A percentile compares a stretch with the other conserved stretches of the same genome.
Conservation (phyloP, 2,888 invertebrate genomes). For the Pristionchus fissidentatus region DNA sequence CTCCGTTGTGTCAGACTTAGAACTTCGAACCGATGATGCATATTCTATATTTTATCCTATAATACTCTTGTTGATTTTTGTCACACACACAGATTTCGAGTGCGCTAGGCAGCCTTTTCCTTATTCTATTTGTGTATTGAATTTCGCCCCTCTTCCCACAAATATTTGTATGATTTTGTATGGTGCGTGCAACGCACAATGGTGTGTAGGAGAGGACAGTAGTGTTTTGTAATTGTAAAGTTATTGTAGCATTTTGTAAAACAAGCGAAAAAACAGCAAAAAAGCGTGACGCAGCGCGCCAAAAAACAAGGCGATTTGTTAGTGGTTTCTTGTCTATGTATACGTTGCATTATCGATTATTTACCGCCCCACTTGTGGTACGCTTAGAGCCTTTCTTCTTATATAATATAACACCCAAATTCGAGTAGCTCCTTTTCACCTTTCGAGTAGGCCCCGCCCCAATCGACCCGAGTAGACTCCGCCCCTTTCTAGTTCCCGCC, state of each 20-base stretch:
- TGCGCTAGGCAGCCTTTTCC: no score
- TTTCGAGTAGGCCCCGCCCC: slow-evolving; percentile 11
- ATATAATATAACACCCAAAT: slow-evolving; percentile 23
- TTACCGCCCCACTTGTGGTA: slow-evolving; percentile 19
- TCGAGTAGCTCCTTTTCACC: slow-evolving; percentile 5
- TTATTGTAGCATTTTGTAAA: slow-evolving; percentile 38
- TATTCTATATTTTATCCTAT: no score
- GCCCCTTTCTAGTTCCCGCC: slow-evolving; percentile 15
- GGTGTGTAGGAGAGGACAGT: no score
- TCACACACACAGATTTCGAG: no score
- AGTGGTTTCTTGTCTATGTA: slow-evolving; percentile 27
- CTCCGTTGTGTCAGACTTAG: no score
- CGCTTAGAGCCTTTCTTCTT: slow-evolving; percentile 38
- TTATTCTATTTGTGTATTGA: no score
- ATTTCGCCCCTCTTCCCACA: no score
- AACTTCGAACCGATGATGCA: no score
- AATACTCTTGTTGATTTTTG: no score
- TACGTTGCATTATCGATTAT: neutral
- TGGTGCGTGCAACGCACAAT: slow-evolving; percentile 1
- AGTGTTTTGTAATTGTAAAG: no score
- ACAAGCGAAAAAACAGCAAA: slow-evolving; percentile 37
- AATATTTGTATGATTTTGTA: neutral
- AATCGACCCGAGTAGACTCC: neutral
- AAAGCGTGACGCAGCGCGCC: slow-evolving; percentile 16
- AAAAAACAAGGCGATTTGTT: slow-evolving; percentile 28